Percentiles rank a stretch among this genome's conserved stretches.
Evolutionary conservation across 2,113 vertebrate genomes (phyloP).

Genomic region (Pseudonaja textilis): DNA sequence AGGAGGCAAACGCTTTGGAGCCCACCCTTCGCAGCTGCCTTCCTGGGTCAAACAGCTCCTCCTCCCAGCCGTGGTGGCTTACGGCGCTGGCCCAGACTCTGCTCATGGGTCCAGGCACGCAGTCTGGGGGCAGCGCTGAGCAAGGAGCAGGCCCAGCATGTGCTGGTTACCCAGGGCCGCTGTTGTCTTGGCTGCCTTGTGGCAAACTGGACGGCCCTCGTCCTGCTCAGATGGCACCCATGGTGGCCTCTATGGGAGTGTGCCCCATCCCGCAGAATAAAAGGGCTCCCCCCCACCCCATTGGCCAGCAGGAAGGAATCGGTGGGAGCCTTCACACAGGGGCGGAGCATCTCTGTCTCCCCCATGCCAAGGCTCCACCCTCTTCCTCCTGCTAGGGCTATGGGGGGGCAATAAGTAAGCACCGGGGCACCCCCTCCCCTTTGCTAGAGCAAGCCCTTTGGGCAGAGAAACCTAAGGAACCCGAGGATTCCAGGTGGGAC

Average conservation of each 20-base stretch:
- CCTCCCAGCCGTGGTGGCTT: not conserved
- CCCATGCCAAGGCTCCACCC: not conserved
- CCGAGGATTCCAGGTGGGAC: too few species aligned
- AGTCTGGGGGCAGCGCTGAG: not conserved
- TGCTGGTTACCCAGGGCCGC: not conserved
- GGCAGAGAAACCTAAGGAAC: too few species aligned
- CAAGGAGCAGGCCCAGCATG: not conserved
- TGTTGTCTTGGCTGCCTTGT: not conserved
- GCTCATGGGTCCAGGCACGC: accelerated
- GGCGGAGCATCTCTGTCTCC: not conserved
- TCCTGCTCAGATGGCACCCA: not conserved
- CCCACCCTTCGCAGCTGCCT: not conserved
- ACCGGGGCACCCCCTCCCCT: too few species aligned
- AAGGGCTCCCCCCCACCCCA: not conserved
- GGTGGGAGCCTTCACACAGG: not conserved
- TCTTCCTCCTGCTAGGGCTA: too few species aligned
- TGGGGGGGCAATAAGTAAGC: too few species aligned
- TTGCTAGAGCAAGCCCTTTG: too few species aligned
- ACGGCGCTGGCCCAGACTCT: not conserved
- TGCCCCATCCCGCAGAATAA: not conserved
- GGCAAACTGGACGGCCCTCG: not conserved
- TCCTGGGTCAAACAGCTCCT: not conserved
- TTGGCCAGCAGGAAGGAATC: not conserved
- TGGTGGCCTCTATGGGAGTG: not conserved
- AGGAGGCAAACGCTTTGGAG: not conserved